These are phyloP conservation scores for Cataglyphis hispanica DNA, from an alignment of 1,140 invertebrate genomes.

Conservation along the genomic window DNA sequence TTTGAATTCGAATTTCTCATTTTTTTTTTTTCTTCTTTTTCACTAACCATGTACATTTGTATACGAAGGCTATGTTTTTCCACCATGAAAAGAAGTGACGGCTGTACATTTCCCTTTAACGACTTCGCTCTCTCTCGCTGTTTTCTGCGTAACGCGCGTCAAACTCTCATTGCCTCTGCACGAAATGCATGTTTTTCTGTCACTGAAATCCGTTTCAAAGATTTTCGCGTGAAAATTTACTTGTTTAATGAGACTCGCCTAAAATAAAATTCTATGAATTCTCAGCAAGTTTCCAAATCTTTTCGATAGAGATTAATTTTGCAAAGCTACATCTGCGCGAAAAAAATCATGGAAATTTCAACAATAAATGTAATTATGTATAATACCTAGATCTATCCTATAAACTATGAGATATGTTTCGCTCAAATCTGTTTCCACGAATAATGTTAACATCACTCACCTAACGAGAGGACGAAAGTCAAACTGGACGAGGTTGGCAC, in stretches of 20 bases:
- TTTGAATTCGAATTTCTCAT: background rate
- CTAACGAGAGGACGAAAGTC: slow-evolving; percentile 61
- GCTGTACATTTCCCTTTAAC: slow-evolving; percentile 40
- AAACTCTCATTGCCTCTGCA: slow-evolving; percentile 19
- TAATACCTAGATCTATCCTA: background rate
- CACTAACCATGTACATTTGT: background rate
- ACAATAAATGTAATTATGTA: background rate
- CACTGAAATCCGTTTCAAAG: background rate
- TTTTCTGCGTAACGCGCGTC: slow-evolving; percentile 37
- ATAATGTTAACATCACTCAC: slow-evolving; percentile 65
- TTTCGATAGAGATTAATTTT: background rate
- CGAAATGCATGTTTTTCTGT: slow-evolving; percentile 53
- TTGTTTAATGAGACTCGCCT: slow-evolving; percentile 16
- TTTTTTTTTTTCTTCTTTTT: background rate
- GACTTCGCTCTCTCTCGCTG: slow-evolving; percentile 45
- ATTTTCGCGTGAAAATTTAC: slow-evolving; percentile 10
- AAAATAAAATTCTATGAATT: slow-evolving; percentile 20
- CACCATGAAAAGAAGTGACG: slow-evolving; percentile 24
- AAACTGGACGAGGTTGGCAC: slow-evolving; percentile 66
- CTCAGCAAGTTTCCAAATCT: background rate
- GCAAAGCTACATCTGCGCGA: background rate
- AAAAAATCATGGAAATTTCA: background rate
- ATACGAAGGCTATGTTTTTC: background rate
- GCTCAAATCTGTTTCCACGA: slow-evolving; percentile 8
- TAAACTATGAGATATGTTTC: slow-evolving; percentile 12